These are phyloP conservation scores for Drosophila seguyi DNA, from an alignment of 1,140 invertebrate species.

Conservation along the genomic window DNA sequence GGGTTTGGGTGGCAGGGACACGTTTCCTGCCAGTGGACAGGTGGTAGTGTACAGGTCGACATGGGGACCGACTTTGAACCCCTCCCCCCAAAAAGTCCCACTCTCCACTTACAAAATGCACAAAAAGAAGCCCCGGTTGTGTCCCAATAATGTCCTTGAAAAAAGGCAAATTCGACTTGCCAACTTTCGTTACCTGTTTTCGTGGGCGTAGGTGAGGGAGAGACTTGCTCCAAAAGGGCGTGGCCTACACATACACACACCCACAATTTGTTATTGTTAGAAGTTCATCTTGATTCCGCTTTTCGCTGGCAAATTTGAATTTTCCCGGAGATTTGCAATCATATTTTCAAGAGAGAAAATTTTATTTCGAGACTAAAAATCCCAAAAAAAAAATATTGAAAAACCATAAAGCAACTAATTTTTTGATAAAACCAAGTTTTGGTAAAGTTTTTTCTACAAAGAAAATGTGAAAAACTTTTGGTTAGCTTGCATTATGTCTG, in stretches of 20 bases:
- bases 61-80: constrained; percentile 20
- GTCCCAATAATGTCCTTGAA: constrained; percentile 78
- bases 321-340: constrained; percentile 17
- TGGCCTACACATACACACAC: constrained; percentile 9
- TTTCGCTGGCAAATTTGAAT: constrained; percentile 24
- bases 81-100: neutral
- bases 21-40: constrained; percentile 68
- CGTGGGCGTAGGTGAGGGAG: constrained; percentile 36
- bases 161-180: constrained; percentile 39
- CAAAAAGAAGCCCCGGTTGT: constrained; percentile 39
- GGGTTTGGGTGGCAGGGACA: constrained; percentile 32
- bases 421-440: constrained; percentile 39
- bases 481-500: neutral
- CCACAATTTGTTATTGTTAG: constrained; percentile 29
- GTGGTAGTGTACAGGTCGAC: constrained; percentile 43
- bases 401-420: constrained; percentile 38
- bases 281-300: constrained; percentile 19
- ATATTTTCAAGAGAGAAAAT: constrained; percentile 18
- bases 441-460: constrained; percentile 14
- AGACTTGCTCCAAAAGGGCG: neutral
- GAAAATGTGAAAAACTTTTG: constrained; percentile 13
- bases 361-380: constrained; percentile 8
- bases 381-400: constrained; percentile 14
- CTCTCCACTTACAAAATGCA: neutral
- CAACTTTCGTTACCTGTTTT: constrained; percentile 30